A percentile compares a stretch with the other conserved stretches of the same genome.
Conservation (phyloP, 2,797 vertebrate species). For the Artibeus jamaicensis region DNA sequence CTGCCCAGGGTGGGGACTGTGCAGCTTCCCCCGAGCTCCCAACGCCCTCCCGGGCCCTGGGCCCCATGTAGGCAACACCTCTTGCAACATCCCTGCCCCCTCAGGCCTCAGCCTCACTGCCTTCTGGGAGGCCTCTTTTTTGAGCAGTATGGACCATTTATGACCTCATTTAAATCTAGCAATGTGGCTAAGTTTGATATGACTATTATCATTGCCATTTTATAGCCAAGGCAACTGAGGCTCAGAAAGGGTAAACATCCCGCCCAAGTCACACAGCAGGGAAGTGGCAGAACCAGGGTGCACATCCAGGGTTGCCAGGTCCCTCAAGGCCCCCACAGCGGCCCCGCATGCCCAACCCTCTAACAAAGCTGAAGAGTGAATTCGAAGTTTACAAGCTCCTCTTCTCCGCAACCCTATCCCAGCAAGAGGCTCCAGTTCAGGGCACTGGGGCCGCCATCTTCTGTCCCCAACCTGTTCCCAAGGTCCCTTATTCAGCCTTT, state of each 20-base stretch:
- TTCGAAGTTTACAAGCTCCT: background rate
- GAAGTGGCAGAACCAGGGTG: background rate
- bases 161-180: background rate
- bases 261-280: background rate
- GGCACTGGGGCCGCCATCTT: background rate
- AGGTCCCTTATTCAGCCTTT: background rate
- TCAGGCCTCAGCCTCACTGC: background rate
- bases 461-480: background rate
- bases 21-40: background rate
- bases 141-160: background rate
- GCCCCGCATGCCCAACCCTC: background rate
- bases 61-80: background rate
- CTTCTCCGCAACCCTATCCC: background rate
- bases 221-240: slow-evolving; percentile 17
- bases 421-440: background rate
- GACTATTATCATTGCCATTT: background rate
- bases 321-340: background rate
- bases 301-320: background rate
- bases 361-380: background rate
- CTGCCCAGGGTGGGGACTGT: background rate
- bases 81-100: background rate
- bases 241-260: background rate
- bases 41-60: background rate
- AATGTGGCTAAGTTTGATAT: background rate
- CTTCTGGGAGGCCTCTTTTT: background rate